Conservation (phyloP, 2,113 vertebrate genomes). For the Nothocercus julius region DNA sequence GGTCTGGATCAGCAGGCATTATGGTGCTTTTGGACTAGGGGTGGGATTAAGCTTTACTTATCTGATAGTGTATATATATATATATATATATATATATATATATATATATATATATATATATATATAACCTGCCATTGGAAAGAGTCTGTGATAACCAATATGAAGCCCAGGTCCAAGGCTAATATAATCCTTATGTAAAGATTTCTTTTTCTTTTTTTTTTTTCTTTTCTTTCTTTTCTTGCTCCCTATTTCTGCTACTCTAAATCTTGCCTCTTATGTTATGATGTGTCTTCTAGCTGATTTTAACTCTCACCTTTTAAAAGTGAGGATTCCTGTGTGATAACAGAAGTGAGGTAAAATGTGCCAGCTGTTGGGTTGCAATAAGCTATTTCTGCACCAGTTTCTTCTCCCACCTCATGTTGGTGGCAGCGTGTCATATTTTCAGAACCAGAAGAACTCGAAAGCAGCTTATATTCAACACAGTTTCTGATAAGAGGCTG, state of each 20-base stretch:
- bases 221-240: not conserved
- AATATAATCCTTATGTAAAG: not conserved
- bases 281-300: not conserved
- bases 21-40: not conserved
- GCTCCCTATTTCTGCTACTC: not conserved
- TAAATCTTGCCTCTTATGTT: not conserved
- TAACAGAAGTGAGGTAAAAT: not conserved
- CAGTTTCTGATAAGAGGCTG: not conserved
- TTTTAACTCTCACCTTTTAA: not conserved
- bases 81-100: too few relatives aligned
- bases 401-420: not conserved
- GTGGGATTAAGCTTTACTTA: not conserved
- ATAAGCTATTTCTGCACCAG: slow-evolving; percentile 11
- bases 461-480: slow-evolving; percentile 20
- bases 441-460: not conserved
- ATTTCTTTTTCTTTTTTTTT: not conserved
- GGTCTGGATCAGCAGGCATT: not conserved
- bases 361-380: not conserved
- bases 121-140: not conserved
- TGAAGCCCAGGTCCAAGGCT: not conserved
- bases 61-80: not conserved
- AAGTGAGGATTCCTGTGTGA: not conserved
- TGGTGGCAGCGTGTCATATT: not conserved
- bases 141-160: not conserved
- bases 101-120: too few relatives aligned